These are phyloP conservation scores for Plagodis dolabraria DNA, from an alignment of 2,888 invertebrate genomes.

Conservation along the genomic window DNA sequence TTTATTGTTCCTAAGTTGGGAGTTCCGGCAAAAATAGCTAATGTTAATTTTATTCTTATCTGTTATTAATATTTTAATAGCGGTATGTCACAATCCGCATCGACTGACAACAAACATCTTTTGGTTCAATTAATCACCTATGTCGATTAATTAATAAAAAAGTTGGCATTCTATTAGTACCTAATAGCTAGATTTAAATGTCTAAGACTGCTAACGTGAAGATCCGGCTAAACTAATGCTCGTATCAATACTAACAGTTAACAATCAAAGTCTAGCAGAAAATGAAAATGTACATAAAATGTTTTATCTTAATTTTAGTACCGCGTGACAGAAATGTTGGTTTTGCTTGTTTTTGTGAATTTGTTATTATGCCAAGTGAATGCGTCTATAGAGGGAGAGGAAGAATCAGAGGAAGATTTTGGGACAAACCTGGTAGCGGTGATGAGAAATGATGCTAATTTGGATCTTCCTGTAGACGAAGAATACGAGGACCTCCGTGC, in stretches of 20 bases:
- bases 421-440: conserved; percentile 51
- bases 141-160: no score
- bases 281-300: conserved; percentile 14
- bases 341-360: conserved; percentile 46
- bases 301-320: conserved; percentile 13
- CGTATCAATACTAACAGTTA: conserved; percentile 8
- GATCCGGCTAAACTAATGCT: conserved; percentile 1
- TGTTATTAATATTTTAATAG: no score
- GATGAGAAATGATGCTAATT: conserved; percentile 64
- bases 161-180: no score
- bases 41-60: no score
- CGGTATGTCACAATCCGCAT: no score
- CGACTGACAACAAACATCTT: no score
- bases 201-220: background rate
- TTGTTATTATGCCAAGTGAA: conserved; percentile 38
- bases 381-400: conserved; percentile 16
- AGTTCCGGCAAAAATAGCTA: no score
- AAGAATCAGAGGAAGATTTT: conserved; percentile 42
- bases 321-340: conserved; percentile 52
- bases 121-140: no score
- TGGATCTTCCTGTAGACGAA: conserved; percentile 69
- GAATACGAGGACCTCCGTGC: conserved; percentile 77
- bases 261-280: conserved; percentile 7
- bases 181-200: no score
- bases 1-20: no score